These are phyloP conservation scores for Cherax quadricarinatus DNA, from an alignment of 1,140 invertebrate genomes.

Conservation along the genomic window DNA sequence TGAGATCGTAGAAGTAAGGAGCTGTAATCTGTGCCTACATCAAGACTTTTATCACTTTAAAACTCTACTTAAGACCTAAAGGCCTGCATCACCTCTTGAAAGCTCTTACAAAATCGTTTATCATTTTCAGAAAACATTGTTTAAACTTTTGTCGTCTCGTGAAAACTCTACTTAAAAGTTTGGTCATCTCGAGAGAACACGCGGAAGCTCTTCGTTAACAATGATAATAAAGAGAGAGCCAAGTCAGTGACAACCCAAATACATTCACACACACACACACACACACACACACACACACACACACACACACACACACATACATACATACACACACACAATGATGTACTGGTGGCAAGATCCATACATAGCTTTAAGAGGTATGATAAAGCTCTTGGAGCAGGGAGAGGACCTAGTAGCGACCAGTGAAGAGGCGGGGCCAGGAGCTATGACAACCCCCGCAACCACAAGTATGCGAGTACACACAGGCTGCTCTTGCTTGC, in stretches of 20 bases:
- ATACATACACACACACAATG: background rate
- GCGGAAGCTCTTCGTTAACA: too few relatives aligned
- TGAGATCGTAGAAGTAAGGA: too few relatives aligned
- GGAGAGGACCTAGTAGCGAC: too few relatives aligned
- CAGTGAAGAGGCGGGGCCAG: too few relatives aligned
- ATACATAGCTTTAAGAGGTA: too few relatives aligned
- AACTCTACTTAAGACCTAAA: background rate
- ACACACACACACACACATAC: constrained; percentile 7
- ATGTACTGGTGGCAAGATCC: too few relatives aligned
- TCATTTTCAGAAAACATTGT: background rate
- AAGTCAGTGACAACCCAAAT: background rate
- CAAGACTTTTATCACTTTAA: background rate
- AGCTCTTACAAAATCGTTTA: background rate
- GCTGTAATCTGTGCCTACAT: background rate
- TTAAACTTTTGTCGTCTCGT: background rate
- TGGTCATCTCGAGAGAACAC: background rate
- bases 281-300: constrained; percentile 28
- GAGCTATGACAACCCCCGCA: too few relatives aligned
- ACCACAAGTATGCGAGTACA: too few relatives aligned
- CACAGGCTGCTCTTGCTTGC: too few relatives aligned
- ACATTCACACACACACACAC: constrained; percentile 20
- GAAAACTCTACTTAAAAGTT: background rate
- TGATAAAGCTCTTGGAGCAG: too few relatives aligned
- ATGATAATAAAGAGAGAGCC: too few relatives aligned
- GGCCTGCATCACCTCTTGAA: background rate